These are phyloP conservation scores for Odontophorus gujanensis DNA, from an alignment of 2,113 vertebrate species.

Conservation along the genomic window DNA sequence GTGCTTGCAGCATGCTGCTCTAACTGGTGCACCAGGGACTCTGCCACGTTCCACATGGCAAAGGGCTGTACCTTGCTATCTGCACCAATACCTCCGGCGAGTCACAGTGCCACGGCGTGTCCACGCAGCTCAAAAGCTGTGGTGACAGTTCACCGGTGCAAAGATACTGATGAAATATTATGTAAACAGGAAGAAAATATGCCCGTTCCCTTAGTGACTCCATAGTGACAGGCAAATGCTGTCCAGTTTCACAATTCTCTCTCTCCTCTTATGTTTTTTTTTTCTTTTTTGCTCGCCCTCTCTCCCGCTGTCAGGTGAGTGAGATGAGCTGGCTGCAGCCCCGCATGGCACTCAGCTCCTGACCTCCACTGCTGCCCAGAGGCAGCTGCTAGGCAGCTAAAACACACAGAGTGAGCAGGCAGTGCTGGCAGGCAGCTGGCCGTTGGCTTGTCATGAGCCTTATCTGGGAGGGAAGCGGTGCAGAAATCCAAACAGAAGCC, in stretches of 20 bases:
- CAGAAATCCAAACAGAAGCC: not conserved
- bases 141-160: not conserved
- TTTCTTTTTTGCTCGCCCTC: not conserved
- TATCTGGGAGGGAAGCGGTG: not conserved
- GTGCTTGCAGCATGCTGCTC: conserved; percentile 2
- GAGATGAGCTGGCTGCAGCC: not conserved
- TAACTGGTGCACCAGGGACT: conserved; percentile 14
- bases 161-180: not conserved
- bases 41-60: not conserved
- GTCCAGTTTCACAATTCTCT: not conserved
- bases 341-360: not conserved
- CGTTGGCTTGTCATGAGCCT: accelerated
- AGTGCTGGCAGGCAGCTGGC: not conserved
- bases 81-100: not conserved
- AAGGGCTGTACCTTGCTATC: not conserved
- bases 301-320: not conserved
- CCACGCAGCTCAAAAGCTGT: not conserved
- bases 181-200: conserved; percentile 50
- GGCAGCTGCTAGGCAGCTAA: not conserved
- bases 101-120: accelerated
- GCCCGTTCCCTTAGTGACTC: conserved; percentile 47
- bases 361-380: not conserved
- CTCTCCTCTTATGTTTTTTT: not conserved
- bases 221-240: conserved; percentile 4
- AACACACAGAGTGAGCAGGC: not conserved